Evolutionary conservation across 2,113 vertebrate species (phyloP).

Genomic region (Xenus cinereus): DNA sequence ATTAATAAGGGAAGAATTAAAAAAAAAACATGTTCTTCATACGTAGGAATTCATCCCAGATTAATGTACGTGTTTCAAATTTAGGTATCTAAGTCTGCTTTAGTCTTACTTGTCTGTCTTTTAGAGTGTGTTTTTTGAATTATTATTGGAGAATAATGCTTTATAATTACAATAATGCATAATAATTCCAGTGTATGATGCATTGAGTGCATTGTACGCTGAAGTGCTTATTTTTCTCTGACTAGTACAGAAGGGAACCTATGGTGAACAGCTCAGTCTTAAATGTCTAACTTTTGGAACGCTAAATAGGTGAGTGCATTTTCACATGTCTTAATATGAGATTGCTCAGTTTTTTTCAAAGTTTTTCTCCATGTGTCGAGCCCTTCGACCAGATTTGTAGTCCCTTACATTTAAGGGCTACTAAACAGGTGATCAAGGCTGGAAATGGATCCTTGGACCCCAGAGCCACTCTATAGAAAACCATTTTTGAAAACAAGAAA

Average conservation of each 20-base stretch:
- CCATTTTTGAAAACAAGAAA: not conserved
- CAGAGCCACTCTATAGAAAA: not conserved
- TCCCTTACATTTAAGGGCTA: not conserved
- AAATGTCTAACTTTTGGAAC: not conserved
- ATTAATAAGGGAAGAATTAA: not conserved
- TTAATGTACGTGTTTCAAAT: not conserved
- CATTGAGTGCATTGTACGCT: not conserved
- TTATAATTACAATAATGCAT: not conserved
- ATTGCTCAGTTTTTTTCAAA: not conserved
- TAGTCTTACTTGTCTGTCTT: not conserved
- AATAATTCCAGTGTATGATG: not conserved
- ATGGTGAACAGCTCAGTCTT: not conserved
- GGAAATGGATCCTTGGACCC: not conserved
- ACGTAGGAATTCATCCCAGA: not conserved
- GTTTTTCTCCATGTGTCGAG: not conserved
- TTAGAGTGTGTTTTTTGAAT: not conserved
- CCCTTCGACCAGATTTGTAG: not conserved
- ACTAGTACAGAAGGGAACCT: not conserved
- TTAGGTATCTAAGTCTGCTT: not conserved
- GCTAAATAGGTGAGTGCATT: not conserved
- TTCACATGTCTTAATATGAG: not conserved
- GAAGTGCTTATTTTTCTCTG: not conserved
- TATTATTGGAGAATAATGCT: not conserved
- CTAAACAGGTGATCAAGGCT: not conserved
- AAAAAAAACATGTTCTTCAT: not conserved